Percentiles rank a stretch among this genome's conserved stretches.
Evolutionary conservation across 2,888 invertebrate genomes (phyloP).

Genomic region (Herminia tarsipennalis): DNA sequence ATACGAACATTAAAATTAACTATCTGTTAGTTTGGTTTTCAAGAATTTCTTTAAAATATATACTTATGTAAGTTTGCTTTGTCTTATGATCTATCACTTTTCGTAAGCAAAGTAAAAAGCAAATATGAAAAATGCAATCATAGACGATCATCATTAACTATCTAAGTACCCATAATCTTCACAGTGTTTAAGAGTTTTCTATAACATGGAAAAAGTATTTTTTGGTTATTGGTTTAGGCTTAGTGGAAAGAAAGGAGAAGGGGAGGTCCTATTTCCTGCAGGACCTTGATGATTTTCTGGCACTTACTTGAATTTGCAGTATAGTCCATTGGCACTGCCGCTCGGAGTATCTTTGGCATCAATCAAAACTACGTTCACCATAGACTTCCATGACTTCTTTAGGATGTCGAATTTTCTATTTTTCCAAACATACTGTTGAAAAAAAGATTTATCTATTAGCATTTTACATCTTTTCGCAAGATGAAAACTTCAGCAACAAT

Average conservation of each 20-base stretch:
- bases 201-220: no score
- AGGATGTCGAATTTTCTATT: constrained; percentile 73
- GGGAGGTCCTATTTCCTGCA: no score
- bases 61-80: no score
- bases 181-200: no score
- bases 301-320: constrained; percentile 80
- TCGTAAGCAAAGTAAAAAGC: background rate
- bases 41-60: no score
- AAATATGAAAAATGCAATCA: background rate
- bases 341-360: constrained; percentile 74
- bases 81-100: background rate
- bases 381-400: constrained; percentile 73
- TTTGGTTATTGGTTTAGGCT: no score
- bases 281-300: background rate
- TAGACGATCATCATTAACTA: no score
- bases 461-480: background rate
- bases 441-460: constrained; percentile 9
- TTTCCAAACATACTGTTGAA: constrained; percentile 74
- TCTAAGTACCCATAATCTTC: no score
- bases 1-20: no score
- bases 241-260: no score
- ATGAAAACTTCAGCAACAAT: background rate
- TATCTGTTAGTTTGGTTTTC: no score
- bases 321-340: constrained; percentile 64
- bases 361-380: constrained; percentile 74